Base-by-base conservation (phyloP, 2,113 vertebrate species). In the Heterotis niloticus region DNA sequence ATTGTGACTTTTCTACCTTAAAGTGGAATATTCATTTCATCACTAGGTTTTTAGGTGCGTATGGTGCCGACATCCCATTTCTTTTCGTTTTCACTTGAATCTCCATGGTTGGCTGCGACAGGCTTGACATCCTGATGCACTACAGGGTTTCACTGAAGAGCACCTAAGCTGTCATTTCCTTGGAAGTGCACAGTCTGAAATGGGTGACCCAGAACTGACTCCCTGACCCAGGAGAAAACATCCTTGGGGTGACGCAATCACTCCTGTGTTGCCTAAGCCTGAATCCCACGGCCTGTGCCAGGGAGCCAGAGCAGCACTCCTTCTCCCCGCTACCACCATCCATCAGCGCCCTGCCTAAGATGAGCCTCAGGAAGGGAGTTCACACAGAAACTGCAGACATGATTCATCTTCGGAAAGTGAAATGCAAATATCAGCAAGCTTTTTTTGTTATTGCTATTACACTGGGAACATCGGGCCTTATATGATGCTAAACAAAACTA, bases 151-250 rank as follows among this genome's bases (percentile, higher is more conserved):
- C 71, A n/a, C 52, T 57, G 54, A 59, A 23, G 23, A 10, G 54
- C 57, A 52, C 71, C 71, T 57, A 74, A 62, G 20, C 59, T 62
- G 59, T 17, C 14, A 20, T 62, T 14, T 57, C 51, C 71, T 59
- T 74, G 24, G 71, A 59, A 7, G 26, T 52, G 54, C 51, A 54
- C 52, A 74, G 57, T 74, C 71, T 74, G 71, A 74, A 52, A 74
- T 16, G 23, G 10, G 71, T 74, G 54, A 57, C 52, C 71, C 54
- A 28, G 24, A 54, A 23, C 54, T 74, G 71, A 74, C 71, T 26
- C 52, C 5, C 54, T 57, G 52, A 23, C 54, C 71, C 28, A 54
- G 18, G 51, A 74, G 23, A 74, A 54, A 51, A 74, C 71, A 57
- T 74, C 24, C 54, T 26, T 18, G 14, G 57, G 56, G 71, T 57